Conservation (phyloP, 2,797 vertebrate genomes). For the Notolepis coatsorum region DNA sequence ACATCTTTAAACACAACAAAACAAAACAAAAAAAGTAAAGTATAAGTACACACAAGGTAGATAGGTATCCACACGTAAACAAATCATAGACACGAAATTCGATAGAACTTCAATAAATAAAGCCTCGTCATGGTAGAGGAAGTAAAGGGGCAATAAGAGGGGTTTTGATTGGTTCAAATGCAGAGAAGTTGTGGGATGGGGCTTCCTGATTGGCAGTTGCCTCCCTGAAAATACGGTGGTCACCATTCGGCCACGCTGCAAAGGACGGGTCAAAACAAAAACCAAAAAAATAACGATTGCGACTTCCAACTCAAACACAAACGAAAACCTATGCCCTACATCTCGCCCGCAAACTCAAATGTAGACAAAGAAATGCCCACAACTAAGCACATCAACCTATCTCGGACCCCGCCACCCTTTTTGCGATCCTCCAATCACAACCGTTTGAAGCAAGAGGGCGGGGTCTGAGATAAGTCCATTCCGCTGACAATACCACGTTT, state of each 20-base stretch:
- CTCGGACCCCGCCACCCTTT: no score
- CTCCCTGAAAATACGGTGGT: conserved; percentile 78
- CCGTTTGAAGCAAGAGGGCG: no score
- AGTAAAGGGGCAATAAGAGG: conserved; percentile 34
- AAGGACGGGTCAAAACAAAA: background rate
- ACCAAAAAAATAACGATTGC: conserved; percentile 6
- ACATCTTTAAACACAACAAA: conserved; percentile 57
- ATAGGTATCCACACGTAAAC: conserved; percentile 30
- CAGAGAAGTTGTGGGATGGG: conserved; percentile 46
- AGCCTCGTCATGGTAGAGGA: conserved; percentile 33
- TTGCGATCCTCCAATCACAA: no score
- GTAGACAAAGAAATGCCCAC: conserved; percentile 26
- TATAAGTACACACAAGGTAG: conserved; percentile 49
- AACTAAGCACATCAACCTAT: no score
- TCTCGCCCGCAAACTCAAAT: background rate
- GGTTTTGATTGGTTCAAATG: conserved; percentile 25
- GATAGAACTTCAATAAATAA: conserved; percentile 56
- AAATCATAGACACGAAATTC: conserved; percentile 42
- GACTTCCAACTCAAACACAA: conserved; percentile 33
- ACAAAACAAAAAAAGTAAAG: conserved; percentile 27
- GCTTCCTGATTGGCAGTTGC: conserved; percentile 76
- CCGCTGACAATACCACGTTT: background rate
- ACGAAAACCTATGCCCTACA: no score
- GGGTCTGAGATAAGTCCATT: no score
- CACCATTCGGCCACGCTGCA: conserved; percentile 43